Base-by-base conservation (phyloP, 2,888 invertebrate genomes). In the Actias luna region DNA sequence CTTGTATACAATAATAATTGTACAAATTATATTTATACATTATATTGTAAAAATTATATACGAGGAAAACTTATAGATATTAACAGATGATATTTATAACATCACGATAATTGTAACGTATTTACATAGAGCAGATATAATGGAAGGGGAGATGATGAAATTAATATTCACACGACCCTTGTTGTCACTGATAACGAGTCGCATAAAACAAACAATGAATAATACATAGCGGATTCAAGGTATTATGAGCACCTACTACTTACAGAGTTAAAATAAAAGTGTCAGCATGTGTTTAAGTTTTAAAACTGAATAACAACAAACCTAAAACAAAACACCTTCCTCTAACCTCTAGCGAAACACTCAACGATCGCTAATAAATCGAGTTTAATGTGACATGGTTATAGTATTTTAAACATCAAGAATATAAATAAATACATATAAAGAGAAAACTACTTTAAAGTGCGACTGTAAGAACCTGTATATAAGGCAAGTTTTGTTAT, bases 381-480 rank as follows among this genome's bases (percentile, higher is more conserved):
- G 60, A 46, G 46, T 65, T 65, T 69, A 73, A 74, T 74, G 74
- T 72, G 76, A 69, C 72, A 69, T 67, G 46, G 42, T 67, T 68
- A 62, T 69, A 63, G 22, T 69, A 73, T 75, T 74, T 69, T 63
- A 65, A 67, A 55, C 64, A 58, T 55, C 63, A 65, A 59, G 58
- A 66, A 29, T 42, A 42, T 42, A 42, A 10, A n/a, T 52, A 55
- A 7, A 5, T 55, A 63, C 29, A 29, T 55, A 55, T 29, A 55
- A 25, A 50, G 22, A 4, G 18, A 8, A n/a, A 42, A 18, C 18
- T 12, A 12, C 25, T 14, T 50, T 12, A 22, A 50, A 50, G 22
- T 50, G 5, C 18, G 4, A 42, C 8, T 4, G 25, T 12, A 16
- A 25, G 10, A 25, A 50, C 22, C 25, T 12, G 25, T 50, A 22